Conservation (phyloP, 2,888 invertebrate species). For the Cetonia aurata region DNA sequence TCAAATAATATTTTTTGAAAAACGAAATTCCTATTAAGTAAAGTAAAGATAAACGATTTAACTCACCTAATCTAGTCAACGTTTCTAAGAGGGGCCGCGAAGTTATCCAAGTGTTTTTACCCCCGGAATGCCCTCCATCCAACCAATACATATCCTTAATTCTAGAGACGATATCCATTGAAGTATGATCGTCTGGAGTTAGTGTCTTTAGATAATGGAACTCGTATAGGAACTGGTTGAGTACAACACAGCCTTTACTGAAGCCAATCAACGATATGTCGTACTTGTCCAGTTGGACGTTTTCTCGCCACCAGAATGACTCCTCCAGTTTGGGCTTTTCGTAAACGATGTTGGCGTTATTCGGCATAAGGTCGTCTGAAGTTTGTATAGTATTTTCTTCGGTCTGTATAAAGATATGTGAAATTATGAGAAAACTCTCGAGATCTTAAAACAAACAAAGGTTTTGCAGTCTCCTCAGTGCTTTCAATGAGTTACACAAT, state of each 20-base stretch:
- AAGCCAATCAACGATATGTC: constrained; percentile 77
- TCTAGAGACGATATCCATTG: constrained; percentile 73
- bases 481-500: too few species aligned
- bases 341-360: constrained; percentile 36
- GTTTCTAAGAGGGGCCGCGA: constrained; percentile 79
- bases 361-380: constrained; percentile 41
- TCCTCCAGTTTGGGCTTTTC: constrained; percentile 44
- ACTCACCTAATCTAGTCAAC: constrained; percentile 77
- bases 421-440: too few species aligned
- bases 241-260: constrained; percentile 93
- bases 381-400: constrained; percentile 43
- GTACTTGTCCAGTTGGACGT: constrained; percentile 70
- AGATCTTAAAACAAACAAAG: too few species aligned
- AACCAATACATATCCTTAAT: constrained; percentile 89
- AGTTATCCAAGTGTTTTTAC: constrained; percentile 90
- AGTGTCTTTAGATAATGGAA: constrained; percentile 80
- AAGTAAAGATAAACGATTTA: too few species aligned
- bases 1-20: background rate
- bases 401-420: constrained; percentile 19
- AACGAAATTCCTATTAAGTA: background rate
- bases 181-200: constrained; percentile 74
- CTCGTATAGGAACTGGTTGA: constrained; percentile 91
- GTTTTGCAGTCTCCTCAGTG: too few species aligned
- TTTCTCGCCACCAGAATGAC: constrained; percentile 72
- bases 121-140: constrained; percentile 92